Evolutionary conservation across 2,888 invertebrate species (phyloP).

Genomic region (Drosophila ezoana): DNA sequence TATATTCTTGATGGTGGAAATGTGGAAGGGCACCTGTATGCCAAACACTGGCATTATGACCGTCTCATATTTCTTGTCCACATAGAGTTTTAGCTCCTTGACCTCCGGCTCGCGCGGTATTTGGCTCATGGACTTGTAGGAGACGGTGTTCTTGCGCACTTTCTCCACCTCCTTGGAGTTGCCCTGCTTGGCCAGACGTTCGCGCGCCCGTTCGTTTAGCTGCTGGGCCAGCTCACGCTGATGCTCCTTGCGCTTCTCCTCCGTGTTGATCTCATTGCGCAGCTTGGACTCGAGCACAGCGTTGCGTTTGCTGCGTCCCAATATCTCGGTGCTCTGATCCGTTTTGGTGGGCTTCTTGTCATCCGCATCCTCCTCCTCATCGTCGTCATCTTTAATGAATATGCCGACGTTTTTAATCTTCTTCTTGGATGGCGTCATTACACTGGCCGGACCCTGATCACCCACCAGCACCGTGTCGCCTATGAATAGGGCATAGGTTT

Average conservation of each 20-base stretch:
- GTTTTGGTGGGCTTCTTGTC: conserved; percentile 92
- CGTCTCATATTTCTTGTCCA: conserved; percentile 98
- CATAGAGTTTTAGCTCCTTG: conserved; percentile 96
- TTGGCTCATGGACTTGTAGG: conserved; percentile 96
- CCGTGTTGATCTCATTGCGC: conserved; percentile 96
- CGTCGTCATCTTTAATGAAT: conserved; percentile 95
- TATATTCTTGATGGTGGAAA: conserved; percentile 99
- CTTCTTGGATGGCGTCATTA: conserved; percentile 96
- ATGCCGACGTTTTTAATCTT: conserved; percentile 98
- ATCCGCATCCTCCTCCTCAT: conserved; percentile 92
- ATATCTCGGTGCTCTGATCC: conserved; percentile 84
- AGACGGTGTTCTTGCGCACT: conserved; percentile 96
- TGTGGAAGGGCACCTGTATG: conserved; percentile 98
- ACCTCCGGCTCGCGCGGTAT: conserved; percentile 98
- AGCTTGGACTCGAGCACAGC: conserved; percentile 97
- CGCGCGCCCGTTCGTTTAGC: conserved; percentile 96
- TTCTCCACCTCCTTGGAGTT: conserved; percentile 94
- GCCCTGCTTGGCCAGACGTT: conserved; percentile 94
- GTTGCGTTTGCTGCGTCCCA: conserved; percentile 91
- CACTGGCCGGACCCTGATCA: conserved; percentile 93
- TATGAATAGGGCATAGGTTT: conserved; percentile 96
- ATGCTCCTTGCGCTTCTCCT: conserved; percentile 98
- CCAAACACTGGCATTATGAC: conserved; percentile 99
- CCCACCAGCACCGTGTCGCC: conserved; percentile 99
- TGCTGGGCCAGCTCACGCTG: conserved; percentile 96